These are phyloP conservation scores for Vipera ursinii DNA, from an alignment of 2,797 vertebrate genomes.

Conservation along the genomic window DNA sequence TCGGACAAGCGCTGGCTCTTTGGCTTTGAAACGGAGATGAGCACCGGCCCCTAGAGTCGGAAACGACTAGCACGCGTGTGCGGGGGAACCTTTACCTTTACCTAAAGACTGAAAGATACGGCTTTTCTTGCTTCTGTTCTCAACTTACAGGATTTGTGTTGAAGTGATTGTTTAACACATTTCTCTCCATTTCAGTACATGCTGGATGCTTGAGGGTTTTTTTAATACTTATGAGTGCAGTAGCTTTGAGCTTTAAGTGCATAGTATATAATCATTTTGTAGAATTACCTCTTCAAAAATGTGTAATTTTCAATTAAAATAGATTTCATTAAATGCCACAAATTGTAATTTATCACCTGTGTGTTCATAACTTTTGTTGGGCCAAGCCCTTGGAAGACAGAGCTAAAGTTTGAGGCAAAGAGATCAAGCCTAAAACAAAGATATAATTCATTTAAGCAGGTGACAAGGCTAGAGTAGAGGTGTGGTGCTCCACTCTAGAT, in stretches of 20 bases:
- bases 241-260: not conserved
- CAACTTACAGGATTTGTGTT: not conserved
- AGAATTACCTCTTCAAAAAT: not conserved
- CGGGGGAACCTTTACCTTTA: too few relatives aligned
- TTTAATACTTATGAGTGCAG: not conserved
- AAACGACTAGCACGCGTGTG: too few relatives aligned
- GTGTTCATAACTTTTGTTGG: not conserved
- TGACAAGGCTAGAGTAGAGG: not conserved
- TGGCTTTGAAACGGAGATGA: too few relatives aligned
- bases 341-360: not conserved
- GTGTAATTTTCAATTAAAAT: not conserved
- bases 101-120: not conserved
- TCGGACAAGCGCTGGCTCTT: too few relatives aligned
- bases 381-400: not conserved
- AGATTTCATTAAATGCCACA: not conserved
- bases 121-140: not conserved
- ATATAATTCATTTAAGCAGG: not conserved
- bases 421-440: not conserved
- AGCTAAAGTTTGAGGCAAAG: not conserved
- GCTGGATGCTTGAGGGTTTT: not conserved
- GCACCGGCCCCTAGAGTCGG: too few relatives aligned
- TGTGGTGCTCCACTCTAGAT: not conserved
- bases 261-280: not conserved
- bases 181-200: not conserved
- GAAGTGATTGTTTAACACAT: not conserved